phyloP scores from a whole-genome alignment of 2,888 invertebrate genomes.

The Adela reaumurella region DNA sequence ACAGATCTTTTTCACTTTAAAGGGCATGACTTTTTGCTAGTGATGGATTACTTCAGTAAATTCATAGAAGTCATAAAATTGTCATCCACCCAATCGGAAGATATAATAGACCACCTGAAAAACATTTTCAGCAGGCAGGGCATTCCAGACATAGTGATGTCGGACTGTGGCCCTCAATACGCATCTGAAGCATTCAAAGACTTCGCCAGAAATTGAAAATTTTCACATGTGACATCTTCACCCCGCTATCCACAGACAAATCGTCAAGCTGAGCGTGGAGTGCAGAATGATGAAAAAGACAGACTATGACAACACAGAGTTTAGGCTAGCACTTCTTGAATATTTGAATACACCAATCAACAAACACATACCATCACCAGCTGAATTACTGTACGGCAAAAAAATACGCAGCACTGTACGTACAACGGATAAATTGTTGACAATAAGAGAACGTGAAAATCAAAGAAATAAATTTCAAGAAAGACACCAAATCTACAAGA shows the following conservation, averaged over 20 bases:
- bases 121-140: conserved; percentile 12
- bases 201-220: conserved; percentile 8
- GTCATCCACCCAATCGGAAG: conserved; percentile 1
- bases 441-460: background rate
- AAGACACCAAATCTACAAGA: background rate
- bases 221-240: conserved; percentile 10
- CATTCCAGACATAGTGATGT: conserved; percentile 10
- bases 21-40: conserved; percentile 2
- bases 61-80: conserved; percentile 8
- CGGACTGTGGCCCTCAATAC: conserved; percentile 12
- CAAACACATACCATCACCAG: conserved; percentile 2
- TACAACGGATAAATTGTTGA: background rate
- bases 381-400: conserved; percentile 3
- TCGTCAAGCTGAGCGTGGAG: conserved; percentile 8
- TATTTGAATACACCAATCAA: conserved; percentile 6
- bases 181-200: conserved; percentile 5
- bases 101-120: conserved; percentile 10
- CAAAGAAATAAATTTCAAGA: background rate
- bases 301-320: conserved; percentile 1
- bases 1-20: background rate
- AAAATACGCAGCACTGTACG: conserved; percentile 2
- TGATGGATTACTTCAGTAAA: conserved; percentile 10
- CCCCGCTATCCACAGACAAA: conserved; percentile 12
- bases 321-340: conserved; percentile 4
- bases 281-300: conserved; percentile 12